Conservation (phyloP, 2,113 vertebrate species). For the Centropus unirufus region DNA sequence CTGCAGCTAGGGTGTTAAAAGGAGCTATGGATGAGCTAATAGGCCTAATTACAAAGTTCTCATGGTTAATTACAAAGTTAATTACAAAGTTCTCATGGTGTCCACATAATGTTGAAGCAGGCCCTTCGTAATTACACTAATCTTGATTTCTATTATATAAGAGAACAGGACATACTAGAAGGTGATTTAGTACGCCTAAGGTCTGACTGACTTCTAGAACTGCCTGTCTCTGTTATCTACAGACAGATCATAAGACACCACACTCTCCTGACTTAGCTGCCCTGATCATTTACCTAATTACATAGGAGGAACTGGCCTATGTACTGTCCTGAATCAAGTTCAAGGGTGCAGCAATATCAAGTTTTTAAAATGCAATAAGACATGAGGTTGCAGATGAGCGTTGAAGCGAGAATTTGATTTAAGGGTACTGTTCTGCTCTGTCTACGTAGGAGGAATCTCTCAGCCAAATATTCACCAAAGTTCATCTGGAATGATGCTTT, state of each 20-base stretch:
- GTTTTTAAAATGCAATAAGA: background rate
- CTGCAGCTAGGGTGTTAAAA: background rate
- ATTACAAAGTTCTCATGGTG: background rate
- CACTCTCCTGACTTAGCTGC: background rate
- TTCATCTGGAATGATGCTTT: slow-evolving; percentile 61
- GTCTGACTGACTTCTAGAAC: background rate
- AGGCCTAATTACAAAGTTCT: background rate
- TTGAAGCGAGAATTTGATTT: slow-evolving; percentile 34
- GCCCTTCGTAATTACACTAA: background rate
- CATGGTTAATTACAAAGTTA: background rate
- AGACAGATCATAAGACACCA: background rate
- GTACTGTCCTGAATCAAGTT: background rate
- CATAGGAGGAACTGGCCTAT: background rate
- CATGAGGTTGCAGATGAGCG: background rate
- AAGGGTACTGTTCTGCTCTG: slow-evolving; percentile 8
- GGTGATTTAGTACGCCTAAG: background rate
- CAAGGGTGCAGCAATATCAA: background rate
- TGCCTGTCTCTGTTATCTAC: background rate
- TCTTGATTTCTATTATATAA: background rate
- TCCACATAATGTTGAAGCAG: background rate
- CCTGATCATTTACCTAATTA: background rate
- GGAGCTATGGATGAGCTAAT: background rate
- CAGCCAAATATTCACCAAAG: slow-evolving; percentile 47
- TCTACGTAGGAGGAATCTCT: slow-evolving; percentile 59
- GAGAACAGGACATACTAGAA: background rate